Conservation (phyloP, 2,888 invertebrate species). For the Onchidella celtica region DNA sequence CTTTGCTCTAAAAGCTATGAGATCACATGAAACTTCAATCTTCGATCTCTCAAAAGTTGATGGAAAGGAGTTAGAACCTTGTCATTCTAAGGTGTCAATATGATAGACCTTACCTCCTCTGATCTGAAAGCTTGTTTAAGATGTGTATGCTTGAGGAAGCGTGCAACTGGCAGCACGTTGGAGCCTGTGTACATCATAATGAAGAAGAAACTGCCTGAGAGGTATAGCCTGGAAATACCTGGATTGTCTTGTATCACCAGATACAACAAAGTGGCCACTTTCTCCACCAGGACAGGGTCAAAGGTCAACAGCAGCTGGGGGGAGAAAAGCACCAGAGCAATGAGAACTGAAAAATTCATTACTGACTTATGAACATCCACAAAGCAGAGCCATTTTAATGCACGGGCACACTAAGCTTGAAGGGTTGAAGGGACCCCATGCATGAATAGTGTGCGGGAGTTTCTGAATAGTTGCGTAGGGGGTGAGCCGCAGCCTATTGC, state of each 20-base stretch:
- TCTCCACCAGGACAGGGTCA: constrained; percentile 97
- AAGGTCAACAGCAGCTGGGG: constrained; percentile 92
- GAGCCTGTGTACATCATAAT: constrained; percentile 99
- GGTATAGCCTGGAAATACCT: constrained; percentile 94
- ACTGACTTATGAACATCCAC: too few species aligned
- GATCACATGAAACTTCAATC: too few species aligned
- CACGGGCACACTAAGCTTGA: too few species aligned
- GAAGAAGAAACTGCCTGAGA: constrained; percentile 98
- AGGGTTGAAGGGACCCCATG: too few species aligned
- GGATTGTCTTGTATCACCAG: constrained; percentile 96
- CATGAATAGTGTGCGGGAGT: too few species aligned
- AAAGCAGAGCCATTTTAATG: too few species aligned
- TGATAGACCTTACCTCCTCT: constrained; percentile 92
- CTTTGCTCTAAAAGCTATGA: too few species aligned
- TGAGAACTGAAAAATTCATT: neutral
- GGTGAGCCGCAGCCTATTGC: too few species aligned
- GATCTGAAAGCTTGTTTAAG: constrained; percentile 96
- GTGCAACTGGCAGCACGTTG: constrained; percentile 96
- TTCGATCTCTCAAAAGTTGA: too few species aligned
- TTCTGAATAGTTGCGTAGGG: too few species aligned
- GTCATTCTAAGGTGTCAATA: too few species aligned
- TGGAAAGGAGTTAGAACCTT: too few species aligned
- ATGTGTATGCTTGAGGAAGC: constrained; percentile 96
- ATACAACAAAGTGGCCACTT: constrained; percentile 90
- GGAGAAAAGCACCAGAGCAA: neutral